A percentile compares a stretch with the other conserved stretches of the same genome.
Conservation (phyloP, 2,113 vertebrate species). For the Cygnus buccinator region DNA sequence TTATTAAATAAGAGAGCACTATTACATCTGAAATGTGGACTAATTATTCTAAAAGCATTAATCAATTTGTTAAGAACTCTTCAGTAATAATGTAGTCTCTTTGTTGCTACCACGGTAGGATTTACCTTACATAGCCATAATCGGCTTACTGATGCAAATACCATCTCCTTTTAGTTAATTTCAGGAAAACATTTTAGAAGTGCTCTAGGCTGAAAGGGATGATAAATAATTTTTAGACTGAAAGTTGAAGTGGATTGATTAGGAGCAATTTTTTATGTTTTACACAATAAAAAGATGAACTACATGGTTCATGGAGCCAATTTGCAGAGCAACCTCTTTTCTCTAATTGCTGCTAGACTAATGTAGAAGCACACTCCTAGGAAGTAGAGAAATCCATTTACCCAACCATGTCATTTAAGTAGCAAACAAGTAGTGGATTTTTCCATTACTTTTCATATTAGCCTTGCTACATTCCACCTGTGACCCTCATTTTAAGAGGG, state of each 20-base stretch:
- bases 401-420: conserved; percentile 86
- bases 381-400: conserved; percentile 87
- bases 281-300: conserved; percentile 83
- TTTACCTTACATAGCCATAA: conserved; percentile 39
- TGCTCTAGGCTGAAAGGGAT: conserved; percentile 71
- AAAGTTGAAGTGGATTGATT: conserved; percentile 84
- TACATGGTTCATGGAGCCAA: conserved; percentile 77
- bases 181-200: conserved; percentile 75
- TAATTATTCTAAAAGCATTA: conserved; percentile 81
- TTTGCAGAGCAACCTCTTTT: conserved; percentile 84
- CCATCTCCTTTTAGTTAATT: conserved; percentile 72
- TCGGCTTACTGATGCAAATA: conserved; percentile 74
- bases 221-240: conserved; percentile 77
- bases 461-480: conserved; percentile 85
- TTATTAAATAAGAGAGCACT: conserved; percentile 61
- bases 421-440: conserved; percentile 86
- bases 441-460: conserved; percentile 91
- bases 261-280: conserved; percentile 82
- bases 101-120: conserved; percentile 50
- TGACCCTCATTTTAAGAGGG: conserved; percentile 75
- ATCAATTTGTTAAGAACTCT: conserved; percentile 73
- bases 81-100: conserved; percentile 49
- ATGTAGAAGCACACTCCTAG: conserved; percentile 77
- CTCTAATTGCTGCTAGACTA: conserved; percentile 87
- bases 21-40: conserved; percentile 71